Percentiles rank a stretch among this genome's conserved stretches.
These are phyloP conservation scores for Thymallus thymallus DNA, from an alignment of 2,113 vertebrate species.

Conservation along the genomic window DNA sequence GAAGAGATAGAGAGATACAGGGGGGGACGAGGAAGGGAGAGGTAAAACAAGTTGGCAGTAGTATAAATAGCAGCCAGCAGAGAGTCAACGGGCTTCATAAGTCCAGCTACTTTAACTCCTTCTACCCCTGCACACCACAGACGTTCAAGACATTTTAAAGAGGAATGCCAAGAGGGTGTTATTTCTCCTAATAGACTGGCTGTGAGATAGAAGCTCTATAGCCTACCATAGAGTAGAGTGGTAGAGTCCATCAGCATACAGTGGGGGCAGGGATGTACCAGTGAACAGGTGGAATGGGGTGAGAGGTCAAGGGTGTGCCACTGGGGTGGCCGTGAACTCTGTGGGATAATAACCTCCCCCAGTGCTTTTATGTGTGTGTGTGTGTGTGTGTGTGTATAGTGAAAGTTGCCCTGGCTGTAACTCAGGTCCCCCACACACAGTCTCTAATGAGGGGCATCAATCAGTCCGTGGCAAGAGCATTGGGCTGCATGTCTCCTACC, in stretches of 20 bases:
- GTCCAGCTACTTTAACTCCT: constrained; percentile 7
- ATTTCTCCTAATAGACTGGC: neutral
- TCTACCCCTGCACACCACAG: constrained; percentile 16
- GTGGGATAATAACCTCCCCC: too few relatives aligned
- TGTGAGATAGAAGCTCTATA: too few relatives aligned
- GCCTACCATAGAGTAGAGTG: too few relatives aligned
- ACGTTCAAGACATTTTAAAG: neutral
- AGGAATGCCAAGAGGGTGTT: neutral
- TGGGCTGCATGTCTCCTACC: neutral
- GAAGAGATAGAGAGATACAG: neutral
- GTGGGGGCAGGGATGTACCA: too few relatives aligned
- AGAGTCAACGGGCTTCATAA: constrained; percentile 17
- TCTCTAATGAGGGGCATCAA: neutral
- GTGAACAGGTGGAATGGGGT: too few relatives aligned
- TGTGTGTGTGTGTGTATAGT: too few relatives aligned
- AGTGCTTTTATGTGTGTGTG: too few relatives aligned
- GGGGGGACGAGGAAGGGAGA: neutral
- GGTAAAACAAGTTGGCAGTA: constrained; percentile 4
- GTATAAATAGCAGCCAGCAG: constrained; percentile 29
- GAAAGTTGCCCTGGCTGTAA: too few relatives aligned
- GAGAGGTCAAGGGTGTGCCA: too few relatives aligned
- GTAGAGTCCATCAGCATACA: too few relatives aligned
- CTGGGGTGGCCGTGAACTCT: too few relatives aligned
- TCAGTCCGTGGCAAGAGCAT: neutral
- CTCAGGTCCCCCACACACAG: neutral